Evolutionary conservation across 1,140 invertebrate species (phyloP), one percentile per base, ranked within the genome.

Genomic region (Ptiloglossa arizonensis): DNA sequence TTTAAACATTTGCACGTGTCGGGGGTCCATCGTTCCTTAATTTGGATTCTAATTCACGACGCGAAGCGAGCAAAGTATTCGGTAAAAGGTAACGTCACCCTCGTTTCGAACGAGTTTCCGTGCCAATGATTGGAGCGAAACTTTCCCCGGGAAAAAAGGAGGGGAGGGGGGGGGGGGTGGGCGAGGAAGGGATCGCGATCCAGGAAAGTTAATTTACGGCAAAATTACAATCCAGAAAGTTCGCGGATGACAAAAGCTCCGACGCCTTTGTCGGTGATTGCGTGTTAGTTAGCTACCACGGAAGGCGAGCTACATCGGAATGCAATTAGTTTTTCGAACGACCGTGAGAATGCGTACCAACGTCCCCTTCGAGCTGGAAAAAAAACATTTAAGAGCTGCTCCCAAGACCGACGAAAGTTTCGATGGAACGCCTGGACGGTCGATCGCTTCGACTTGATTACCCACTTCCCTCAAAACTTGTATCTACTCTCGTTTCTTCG

Each of bases 241-340:
- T 54, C 15, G 27, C 29, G 50, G 56, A 73, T 62, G 73, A 75
- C 73, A 75, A 75, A 68, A 44, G 63, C 22, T 17, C 29, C 22
- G 3, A 22, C 32, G 52, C 22, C 11, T 22, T 57, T 35, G 24
- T 27, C 81, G 63, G 77, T 82, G 77, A 79, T 66, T 52, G 64
- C 22, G 50, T 80, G 68, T 79, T 83, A 82, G 62, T 83, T 83
- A 79, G 77, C 69, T 9, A 17, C 48, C 48, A 5, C 22, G 62
- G 63, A 48, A 78, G 82, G 57, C 35, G n/a, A 24, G 17, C 35
- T 71, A 41, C 48, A 35, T 63, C 41, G 81, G 80, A 83, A 83
- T 82, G 81, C 76, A 82, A 83, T 83, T 83, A 83, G 80, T 82
- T 79, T 73, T 67, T 68, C 27, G 68, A 56, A 38, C 59, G 59